phyloP scores from a whole-genome alignment of 2,113 vertebrate genomes.

The Marmota monax region DNA sequence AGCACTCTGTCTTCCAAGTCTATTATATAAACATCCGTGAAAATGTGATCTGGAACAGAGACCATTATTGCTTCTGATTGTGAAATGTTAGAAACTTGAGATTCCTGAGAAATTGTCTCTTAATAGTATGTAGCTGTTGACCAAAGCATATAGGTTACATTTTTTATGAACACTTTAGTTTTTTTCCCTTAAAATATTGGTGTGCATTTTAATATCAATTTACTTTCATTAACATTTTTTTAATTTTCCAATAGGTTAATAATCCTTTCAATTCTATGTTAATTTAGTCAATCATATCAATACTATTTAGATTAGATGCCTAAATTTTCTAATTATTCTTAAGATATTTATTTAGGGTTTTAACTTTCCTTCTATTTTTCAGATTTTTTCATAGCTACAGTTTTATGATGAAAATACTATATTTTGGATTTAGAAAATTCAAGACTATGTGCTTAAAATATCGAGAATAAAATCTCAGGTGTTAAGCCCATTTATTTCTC shows the following conservation, averaged over 20 bases:
- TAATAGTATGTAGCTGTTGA: neutral
- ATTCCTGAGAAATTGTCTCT: neutral
- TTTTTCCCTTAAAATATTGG: neutral
- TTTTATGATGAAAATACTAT: neutral
- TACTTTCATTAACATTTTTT: neutral
- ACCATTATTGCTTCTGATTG: neutral
- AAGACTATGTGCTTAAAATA: neutral
- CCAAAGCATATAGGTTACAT: neutral
- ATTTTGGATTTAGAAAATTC: neutral
- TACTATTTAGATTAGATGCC: neutral
- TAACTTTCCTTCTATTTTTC: neutral
- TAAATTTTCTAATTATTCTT: neutral
- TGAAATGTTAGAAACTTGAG: slow-evolving; percentile 23
- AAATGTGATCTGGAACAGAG: neutral
- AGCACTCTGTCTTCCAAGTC: neutral
- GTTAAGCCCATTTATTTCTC: neutral
- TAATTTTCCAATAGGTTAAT: neutral
- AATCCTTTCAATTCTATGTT: neutral
- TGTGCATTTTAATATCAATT: neutral
- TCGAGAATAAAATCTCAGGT: neutral
- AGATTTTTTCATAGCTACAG: neutral
- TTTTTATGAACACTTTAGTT: neutral
- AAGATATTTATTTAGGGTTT: neutral
- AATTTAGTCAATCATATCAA: neutral
- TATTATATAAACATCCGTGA: neutral